phyloP scores from a whole-genome alignment of 35 echinoderm and acorn worm genomes.

The Patiria miniata region DNA sequence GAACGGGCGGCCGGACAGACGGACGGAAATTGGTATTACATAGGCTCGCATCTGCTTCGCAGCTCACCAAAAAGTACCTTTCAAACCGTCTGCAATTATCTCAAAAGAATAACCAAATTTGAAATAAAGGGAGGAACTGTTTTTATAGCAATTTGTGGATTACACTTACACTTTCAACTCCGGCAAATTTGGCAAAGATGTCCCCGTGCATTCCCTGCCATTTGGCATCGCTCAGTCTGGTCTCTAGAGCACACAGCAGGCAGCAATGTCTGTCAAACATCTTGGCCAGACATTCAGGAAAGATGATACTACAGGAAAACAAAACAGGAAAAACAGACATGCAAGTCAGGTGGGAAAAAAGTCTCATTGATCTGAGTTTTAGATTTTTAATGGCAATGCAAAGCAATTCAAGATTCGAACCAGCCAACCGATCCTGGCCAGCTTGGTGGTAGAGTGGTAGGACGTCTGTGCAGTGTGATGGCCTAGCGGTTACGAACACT shows the following conservation, averaged over 20 bases:
- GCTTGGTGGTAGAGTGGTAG: too few species aligned
- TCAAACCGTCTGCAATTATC: too few species aligned
- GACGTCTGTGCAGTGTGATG: too few species aligned
- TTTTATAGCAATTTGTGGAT: neutral
- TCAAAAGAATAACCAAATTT: neutral
- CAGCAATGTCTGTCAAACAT: constrained; percentile 33
- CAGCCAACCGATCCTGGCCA: too few species aligned
- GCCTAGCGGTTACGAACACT: too few species aligned
- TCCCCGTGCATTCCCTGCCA: constrained; percentile 53
- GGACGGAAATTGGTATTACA: too few species aligned
- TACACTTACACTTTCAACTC: constrained; percentile 24
- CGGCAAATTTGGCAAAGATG: constrained; percentile 39
- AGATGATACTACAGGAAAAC: constrained; percentile 34
- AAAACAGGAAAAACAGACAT: neutral
- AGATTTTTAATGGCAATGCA: neutral
- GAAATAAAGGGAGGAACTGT: neutral
- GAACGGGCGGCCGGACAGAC: too few species aligned
- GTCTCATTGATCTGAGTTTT: neutral
- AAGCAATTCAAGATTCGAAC: too few species aligned
- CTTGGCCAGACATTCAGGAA: constrained; percentile 36
- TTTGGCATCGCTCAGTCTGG: constrained; percentile 30
- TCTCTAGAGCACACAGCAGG: constrained; percentile 33
- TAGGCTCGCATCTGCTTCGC: too few species aligned
- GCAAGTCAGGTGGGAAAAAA: neutral
- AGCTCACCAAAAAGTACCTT: too few species aligned